Evolutionary conservation across 2,888 invertebrate species (phyloP), one percentile per base, ranked within the genome.

Genomic region (Amorpha juglandis): DNA sequence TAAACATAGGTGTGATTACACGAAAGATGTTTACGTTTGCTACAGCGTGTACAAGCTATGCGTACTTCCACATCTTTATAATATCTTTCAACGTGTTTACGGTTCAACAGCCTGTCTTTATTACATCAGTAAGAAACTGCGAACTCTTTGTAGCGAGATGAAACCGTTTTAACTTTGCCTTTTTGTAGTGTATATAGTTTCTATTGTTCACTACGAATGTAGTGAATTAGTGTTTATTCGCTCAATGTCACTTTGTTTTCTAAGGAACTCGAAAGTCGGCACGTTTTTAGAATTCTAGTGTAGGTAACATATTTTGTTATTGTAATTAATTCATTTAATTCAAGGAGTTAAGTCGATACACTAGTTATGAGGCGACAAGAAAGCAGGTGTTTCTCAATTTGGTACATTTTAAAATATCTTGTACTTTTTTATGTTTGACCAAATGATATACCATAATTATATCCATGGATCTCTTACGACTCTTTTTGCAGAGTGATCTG

Each of bases 81-180:
- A 82, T 81, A 87, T 91, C 91, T 89, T 88, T 91, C 91, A 89
- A 79, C 78, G 72, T 86, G 87, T 88, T 86, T 84, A 87, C 81
- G 78, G 89, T 90, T 90, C 89, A 91, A 89, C 75, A 89, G 83
- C 89, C 88, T 85, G 82, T 79, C 74, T 72, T 74, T 75, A 70
- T 73, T 71, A 70, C 72, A 66, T 72, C 69, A 71, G 69, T 71
- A 67, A 72, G 75, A 73, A 73, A 67, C 68, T 16, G 64, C 64
- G 65, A 66, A 69, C 66, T 71, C 69, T 70, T 70, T 65, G 64
- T 66, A 70, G 67, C 63, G 52, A 64, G 64, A 63, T 70, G 64
- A 72, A 55, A 65, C 68, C 68, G 68, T 65, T 66, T 73, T 70
- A 70, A 70, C 52, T 69, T 42, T 63, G 35, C 35, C 33, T 45